Base-by-base conservation (phyloP, 2,888 invertebrate species). In the Trichopoda pennipes region DNA sequence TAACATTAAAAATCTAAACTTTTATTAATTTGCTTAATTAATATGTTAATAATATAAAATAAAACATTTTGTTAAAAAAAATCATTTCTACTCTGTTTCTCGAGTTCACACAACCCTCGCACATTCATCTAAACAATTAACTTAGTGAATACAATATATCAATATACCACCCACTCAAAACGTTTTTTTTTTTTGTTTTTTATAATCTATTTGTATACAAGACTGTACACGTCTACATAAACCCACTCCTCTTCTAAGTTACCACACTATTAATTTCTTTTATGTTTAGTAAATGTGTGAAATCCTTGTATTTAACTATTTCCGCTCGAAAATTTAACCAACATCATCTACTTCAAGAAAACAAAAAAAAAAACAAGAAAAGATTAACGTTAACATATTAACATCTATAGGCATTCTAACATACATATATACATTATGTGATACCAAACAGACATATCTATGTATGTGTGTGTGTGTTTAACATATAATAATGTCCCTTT, bases 221-320 rank as follows among this genome's bases (percentile, higher is more conserved):
- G 16, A 4, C 28, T 38, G 42, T 56, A 28, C 19, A 23, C 16
- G 47, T 23, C n/a, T 12, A 60, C 9, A 19, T 19, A 17, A 10
- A 51, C 12, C 16, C 35, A 32, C 38, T 42, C 17, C 12, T 56
- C 61, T 56, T 68, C 73, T 51, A 32, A 61, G 12, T 51, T 47
- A 74, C 81, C 81, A 74, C 74, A 77, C 81, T 74, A 81, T 81
- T 78, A 81, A 81, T 81, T 69, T 81, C 63, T 77, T 78, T 77
- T 81, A 78, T 81, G 69, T 81, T 74, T 42, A 44, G 53, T 55
- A 74, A 80, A 74, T 60, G 58, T 64, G 66, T 55, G 49, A 44
- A 63, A 73, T 77, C 42, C 73, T 77, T 47, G 35, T 73, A 56
- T 77, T 77, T 63, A 77, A 77, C 61, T 64, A 77, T 58, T 63